Evolutionary conservation across 1,140 invertebrate genomes (phyloP).

Genomic region (Drosophila lacertosa): DNA sequence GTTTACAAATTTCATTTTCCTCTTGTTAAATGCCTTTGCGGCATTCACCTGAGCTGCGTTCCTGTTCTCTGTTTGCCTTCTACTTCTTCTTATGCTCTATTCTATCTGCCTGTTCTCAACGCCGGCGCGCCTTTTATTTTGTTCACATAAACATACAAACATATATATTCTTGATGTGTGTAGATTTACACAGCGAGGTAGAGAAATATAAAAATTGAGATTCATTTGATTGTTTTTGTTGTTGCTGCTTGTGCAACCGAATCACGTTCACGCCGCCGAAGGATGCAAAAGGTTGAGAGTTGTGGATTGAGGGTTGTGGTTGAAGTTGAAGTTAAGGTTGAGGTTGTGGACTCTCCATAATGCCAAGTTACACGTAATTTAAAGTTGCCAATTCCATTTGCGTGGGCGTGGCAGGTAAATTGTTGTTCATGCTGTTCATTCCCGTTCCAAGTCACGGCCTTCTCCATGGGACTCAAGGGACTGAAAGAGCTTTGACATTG

Average conservation of each 20-base stretch:
- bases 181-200: neutral
- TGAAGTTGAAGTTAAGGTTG: too few relatives aligned
- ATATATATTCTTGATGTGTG: neutral
- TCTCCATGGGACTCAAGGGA: constrained; percentile 23
- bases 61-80: constrained; percentile 22
- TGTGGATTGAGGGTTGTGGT: too few relatives aligned
- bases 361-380: constrained; percentile 36
- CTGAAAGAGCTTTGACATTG: constrained; percentile 18
- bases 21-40: constrained; percentile 47
- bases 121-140: constrained; percentile 57
- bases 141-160: constrained; percentile 2
- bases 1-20: constrained; percentile 73
- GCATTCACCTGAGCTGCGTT: constrained; percentile 45
- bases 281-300: constrained; percentile 51
- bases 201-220: constrained; percentile 55
- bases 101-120: constrained; percentile 29
- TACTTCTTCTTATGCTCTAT: constrained; percentile 11
- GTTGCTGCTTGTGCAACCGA: constrained; percentile 47
- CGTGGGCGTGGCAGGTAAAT: constrained; percentile 38
- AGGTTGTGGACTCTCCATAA: constrained; percentile 10
- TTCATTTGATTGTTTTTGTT: constrained; percentile 70
- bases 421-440: constrained; percentile 16
- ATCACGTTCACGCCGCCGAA: constrained; percentile 55
- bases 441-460: constrained; percentile 1
- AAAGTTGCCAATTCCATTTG: constrained; percentile 35